Conservation (phyloP, 2,113 vertebrate species). For the Stigmatopora argus region DNA sequence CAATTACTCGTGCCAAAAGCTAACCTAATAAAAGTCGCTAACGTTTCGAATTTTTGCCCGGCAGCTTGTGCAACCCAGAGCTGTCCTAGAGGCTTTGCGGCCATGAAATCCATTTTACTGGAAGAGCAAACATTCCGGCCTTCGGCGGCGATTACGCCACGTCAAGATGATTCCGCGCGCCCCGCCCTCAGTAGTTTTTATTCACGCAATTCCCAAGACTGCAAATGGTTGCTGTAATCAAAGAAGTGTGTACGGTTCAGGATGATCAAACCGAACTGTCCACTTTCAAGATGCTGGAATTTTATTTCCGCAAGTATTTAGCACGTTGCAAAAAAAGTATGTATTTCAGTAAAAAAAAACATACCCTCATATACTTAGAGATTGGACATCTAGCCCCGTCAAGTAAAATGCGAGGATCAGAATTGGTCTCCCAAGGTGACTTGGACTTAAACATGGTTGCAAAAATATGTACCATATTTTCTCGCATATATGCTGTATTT, state of each 20-base stretch:
- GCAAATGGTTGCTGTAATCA: slow-evolving; percentile 50
- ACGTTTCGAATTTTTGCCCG: slow-evolving; percentile 46
- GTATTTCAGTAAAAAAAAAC: no score
- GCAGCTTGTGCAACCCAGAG: slow-evolving; percentile 23
- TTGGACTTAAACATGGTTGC: no score
- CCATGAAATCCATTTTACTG: slow-evolving; percentile 24
- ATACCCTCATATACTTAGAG: no score
- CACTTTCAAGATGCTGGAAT: slow-evolving; percentile 29
- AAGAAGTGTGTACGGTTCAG: slow-evolving; percentile 55
- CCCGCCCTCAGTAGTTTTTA: slow-evolving; percentile 28
- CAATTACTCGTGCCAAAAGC: slow-evolving; percentile 16
- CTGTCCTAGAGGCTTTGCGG: slow-evolving; percentile 36
- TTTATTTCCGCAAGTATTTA: slow-evolving; percentile 14
- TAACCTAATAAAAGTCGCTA: slow-evolving; percentile 28
- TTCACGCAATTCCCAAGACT: slow-evolving; percentile 37
- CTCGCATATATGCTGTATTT: no score
- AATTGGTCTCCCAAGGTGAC: no score
- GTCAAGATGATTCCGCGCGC: slow-evolving; percentile 24
- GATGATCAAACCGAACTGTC: slow-evolving; percentile 34
- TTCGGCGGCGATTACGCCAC: slow-evolving; percentile 36
- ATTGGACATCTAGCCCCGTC: no score
- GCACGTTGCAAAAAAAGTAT: no score
- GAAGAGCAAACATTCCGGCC: slow-evolving; percentile 28
- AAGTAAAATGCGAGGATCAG: no score
- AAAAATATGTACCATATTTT: no score